These are phyloP conservation scores for Ricordea florida DNA, from an alignment of 92 coral and sea anemone species.

Conservation along the genomic window DNA sequence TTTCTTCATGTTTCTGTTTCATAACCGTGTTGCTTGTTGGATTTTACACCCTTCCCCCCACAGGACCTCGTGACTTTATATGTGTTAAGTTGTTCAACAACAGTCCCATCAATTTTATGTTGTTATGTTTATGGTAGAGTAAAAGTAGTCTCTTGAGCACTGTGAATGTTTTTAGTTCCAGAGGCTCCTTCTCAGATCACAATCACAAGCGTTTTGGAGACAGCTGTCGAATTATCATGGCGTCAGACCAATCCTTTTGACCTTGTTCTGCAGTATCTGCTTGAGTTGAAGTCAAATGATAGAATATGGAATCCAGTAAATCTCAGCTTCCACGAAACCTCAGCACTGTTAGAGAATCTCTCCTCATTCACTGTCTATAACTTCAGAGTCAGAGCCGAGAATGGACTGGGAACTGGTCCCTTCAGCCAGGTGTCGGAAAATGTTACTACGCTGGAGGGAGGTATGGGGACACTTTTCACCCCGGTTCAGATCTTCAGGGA, in stretches of 20 bases:
- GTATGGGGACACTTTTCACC: neutral
- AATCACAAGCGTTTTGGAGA: slow-evolving; percentile 49
- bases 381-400: slow-evolving; percentile 73
- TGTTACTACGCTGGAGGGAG: slow-evolving; percentile 68
- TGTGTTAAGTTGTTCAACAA: no score
- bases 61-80: no score
- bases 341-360: slow-evolving; percentile 46
- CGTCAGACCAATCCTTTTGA: slow-evolving; percentile 40
- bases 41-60: no score
- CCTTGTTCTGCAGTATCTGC: slow-evolving; percentile 65
- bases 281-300: slow-evolving; percentile 55
- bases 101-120: no score
- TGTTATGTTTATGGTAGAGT: no score
- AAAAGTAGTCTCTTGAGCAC: no score
- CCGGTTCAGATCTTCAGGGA: no score
- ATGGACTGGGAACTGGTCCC: slow-evolving; percentile 84
- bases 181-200: slow-evolving; percentile 49
- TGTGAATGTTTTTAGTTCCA: slow-evolving; percentile 59
- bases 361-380: slow-evolving; percentile 61
- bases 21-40: no score
- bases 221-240: slow-evolving; percentile 78
- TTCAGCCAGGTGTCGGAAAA: slow-evolving; percentile 56
- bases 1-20: no score
- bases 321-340: slow-evolving; percentile 21
- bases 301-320: slow-evolving; percentile 64